These are phyloP conservation scores for Larimichthys polyactis DNA, from an alignment of 2,113 vertebrate genomes.

Conservation along the genomic window DNA sequence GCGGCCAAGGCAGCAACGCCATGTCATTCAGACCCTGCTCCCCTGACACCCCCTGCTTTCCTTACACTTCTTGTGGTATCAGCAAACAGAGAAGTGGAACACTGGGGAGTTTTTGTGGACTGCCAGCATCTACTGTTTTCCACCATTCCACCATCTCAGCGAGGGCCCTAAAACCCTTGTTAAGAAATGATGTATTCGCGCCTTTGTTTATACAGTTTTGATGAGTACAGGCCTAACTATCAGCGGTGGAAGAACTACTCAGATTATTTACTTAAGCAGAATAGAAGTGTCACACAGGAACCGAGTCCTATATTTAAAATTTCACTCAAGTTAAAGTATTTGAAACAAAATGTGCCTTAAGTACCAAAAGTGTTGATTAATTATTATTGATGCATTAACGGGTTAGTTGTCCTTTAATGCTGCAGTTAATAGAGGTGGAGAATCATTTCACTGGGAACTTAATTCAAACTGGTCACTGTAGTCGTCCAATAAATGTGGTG, in stretches of 20 bases:
- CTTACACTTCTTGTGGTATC: slow-evolving; percentile 76
- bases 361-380: not conserved
- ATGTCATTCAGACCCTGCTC: slow-evolving; percentile 77
- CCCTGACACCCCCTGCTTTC: slow-evolving; percentile 55
- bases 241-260: slow-evolving; percentile 4
- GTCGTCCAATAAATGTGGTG: not conserved
- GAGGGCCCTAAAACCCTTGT: slow-evolving; percentile 55
- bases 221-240: not conserved
- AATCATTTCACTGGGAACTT: not conserved
- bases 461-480: not conserved
- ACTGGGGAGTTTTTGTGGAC: slow-evolving; percentile 67
- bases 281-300: not conserved
- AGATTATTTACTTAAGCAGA: slow-evolving; percentile 16
- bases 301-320: not conserved
- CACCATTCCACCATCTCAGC: slow-evolving; percentile 49
- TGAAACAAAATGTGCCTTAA: not conserved
- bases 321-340: not conserved
- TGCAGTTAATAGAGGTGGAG: not conserved
- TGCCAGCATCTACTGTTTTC: slow-evolving; percentile 67
- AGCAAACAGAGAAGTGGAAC: slow-evolving; percentile 79
- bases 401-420: not conserved
- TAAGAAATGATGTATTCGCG: slow-evolving; percentile 69
- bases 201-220: slow-evolving; percentile 34
- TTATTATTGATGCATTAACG: not conserved
- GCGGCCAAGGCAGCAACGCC: slow-evolving; percentile 71